Conservation (phyloP, 2,113 vertebrate genomes). For the Penelope pileata region DNA sequence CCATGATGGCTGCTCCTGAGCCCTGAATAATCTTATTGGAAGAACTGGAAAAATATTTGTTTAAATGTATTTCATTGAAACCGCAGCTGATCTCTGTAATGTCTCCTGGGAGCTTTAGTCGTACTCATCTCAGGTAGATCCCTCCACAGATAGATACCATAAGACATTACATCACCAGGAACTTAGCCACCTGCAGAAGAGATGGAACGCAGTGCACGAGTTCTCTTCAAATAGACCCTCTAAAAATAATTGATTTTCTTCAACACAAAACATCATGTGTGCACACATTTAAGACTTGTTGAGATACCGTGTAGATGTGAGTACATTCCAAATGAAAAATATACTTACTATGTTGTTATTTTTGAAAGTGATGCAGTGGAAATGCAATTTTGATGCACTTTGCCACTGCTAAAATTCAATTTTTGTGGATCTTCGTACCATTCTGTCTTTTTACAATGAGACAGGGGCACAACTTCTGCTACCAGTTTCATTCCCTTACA, state of each 20-base stretch:
- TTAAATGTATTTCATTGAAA: slow-evolving; percentile 3
- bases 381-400: background rate
- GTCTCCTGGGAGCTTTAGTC: slow-evolving; percentile 3
- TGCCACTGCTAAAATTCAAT: background rate
- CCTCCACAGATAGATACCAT: background rate
- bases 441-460: background rate
- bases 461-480: background rate
- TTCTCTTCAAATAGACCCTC: background rate
- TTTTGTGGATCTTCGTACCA: background rate
- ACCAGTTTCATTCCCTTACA: background rate
- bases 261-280: background rate
- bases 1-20: background rate
- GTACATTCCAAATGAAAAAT: background rate
- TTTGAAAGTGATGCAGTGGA: background rate
- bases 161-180: background rate
- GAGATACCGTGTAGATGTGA: background rate
- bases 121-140: background rate
- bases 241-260: background rate
- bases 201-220: background rate
- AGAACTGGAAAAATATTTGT: background rate
- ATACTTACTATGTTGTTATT: background rate
- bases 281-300: background rate
- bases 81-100: background rate
- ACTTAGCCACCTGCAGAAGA: background rate
- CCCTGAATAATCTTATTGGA: background rate